phyloP scores from a whole-genome alignment of 2,797 vertebrate genomes.

The Tapirus indicus region DNA sequence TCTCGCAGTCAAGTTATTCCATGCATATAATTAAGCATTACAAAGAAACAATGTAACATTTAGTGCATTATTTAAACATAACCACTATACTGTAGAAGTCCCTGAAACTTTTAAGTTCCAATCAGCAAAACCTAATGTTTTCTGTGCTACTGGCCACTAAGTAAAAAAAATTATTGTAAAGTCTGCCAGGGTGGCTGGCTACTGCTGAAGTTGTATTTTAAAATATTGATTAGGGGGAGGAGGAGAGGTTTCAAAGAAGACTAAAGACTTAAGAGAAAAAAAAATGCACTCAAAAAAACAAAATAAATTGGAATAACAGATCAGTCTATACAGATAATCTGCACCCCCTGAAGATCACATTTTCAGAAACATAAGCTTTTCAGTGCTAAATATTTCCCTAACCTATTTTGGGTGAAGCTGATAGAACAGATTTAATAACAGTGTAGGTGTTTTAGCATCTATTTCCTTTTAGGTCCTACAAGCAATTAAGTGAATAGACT shows the following conservation, averaged over 20 bases:
- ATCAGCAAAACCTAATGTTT: neutral
- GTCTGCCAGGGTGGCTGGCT: neutral
- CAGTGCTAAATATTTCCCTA: neutral
- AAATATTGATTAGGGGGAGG: neutral
- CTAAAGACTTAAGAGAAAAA: neutral
- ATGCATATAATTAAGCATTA: neutral
- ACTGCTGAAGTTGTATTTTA: slow-evolving; percentile 25
- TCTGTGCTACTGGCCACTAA: neutral
- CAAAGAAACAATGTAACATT: neutral
- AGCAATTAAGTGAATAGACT: neutral
- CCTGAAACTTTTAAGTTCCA: slow-evolving; percentile 26
- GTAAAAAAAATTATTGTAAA: neutral
- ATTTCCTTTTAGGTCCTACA: slow-evolving; percentile 17
- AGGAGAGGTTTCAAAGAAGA: neutral
- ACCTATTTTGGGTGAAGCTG: neutral
- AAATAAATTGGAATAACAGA: neutral
- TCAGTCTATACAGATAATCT: neutral
- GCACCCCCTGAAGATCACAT: neutral
- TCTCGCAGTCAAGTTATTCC: neutral
- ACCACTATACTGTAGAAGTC: neutral
- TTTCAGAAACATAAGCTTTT: neutral
- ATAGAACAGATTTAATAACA: neutral
- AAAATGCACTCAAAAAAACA: neutral
- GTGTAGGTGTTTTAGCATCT: neutral
- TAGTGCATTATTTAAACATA: neutral